phyloP scores from a whole-genome alignment of 1,140 invertebrate genomes.

The Gonatopus flavifemur region DNA sequence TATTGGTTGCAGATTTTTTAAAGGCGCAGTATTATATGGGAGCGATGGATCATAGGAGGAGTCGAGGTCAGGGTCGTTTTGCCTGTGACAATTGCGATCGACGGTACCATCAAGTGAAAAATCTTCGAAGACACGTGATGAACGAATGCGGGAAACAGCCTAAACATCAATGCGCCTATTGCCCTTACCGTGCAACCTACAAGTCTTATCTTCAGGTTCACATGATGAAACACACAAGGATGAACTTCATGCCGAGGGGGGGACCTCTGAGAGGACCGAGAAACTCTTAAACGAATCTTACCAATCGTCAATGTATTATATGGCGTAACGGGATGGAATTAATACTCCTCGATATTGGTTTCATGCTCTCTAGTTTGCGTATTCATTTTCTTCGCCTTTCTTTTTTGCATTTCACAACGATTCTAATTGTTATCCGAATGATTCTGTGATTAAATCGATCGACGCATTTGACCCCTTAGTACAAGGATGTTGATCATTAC shows the following conservation, averaged over 20 bases:
- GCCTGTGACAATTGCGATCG: constrained; percentile 49
- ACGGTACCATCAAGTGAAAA: constrained; percentile 51
- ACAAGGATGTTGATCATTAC: too few species aligned
- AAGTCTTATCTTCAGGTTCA: constrained; percentile 56
- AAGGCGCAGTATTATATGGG: constrained; percentile 18
- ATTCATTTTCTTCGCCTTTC: too few species aligned
- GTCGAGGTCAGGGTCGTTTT: constrained; percentile 46
- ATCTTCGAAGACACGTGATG: constrained; percentile 43
- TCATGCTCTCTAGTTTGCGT: too few species aligned
- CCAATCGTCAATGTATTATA: too few species aligned
- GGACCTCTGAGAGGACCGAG: too few species aligned
- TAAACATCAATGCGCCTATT: constrained; percentile 62
- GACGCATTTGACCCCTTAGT: too few species aligned
- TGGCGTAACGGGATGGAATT: too few species aligned
- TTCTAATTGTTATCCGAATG: too few species aligned
- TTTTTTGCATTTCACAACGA: too few species aligned
- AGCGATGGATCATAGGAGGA: constrained; percentile 26
- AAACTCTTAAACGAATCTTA: too few species aligned
- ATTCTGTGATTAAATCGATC: too few species aligned
- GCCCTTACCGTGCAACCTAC: constrained; percentile 55
- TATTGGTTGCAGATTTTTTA: constrained; percentile 35
- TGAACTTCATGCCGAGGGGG: constrained; percentile 19
- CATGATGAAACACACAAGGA: constrained; percentile 39
- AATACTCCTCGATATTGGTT: too few species aligned
- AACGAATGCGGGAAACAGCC: constrained; percentile 65